Evolutionary conservation across 53 echinoderm and acorn worm genomes (phyloP).

Genomic region (Astropecten irregularis): DNA sequence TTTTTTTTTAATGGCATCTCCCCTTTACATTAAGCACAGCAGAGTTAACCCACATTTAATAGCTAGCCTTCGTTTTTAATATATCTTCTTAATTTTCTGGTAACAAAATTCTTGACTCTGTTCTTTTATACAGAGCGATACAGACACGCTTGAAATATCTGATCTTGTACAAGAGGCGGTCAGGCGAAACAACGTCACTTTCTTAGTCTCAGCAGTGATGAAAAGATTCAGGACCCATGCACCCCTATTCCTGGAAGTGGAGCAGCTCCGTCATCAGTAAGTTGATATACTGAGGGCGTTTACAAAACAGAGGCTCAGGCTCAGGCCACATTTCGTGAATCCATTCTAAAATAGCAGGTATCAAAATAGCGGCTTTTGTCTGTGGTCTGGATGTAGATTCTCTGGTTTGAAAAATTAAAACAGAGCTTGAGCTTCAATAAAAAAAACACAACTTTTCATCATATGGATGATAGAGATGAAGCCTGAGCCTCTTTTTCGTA

Average conservation of each 20-base stretch:
- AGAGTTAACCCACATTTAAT: too few relatives aligned
- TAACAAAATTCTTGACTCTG: too few relatives aligned
- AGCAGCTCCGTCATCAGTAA: constrained; percentile 76
- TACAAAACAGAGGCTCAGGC: too few relatives aligned
- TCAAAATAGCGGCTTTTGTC: neutral
- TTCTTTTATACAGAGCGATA: constrained; percentile 74
- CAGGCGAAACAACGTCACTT: constrained; percentile 50
- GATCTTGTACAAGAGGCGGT: constrained; percentile 66
- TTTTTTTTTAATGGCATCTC: too few relatives aligned
- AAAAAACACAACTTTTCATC: too few relatives aligned
- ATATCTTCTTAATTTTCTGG: too few relatives aligned
- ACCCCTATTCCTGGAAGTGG: constrained; percentile 84
- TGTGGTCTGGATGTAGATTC: neutral
- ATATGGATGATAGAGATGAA: too few relatives aligned
- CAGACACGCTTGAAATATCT: constrained; percentile 64
- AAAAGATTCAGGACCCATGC: constrained; percentile 74
- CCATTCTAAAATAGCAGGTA: too few relatives aligned
- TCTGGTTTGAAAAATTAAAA: neutral
- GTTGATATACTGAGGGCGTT: neutral
- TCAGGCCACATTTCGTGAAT: too few relatives aligned
- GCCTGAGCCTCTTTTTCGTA: too few relatives aligned
- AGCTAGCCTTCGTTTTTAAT: too few relatives aligned
- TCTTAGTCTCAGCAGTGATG: constrained; percentile 65
- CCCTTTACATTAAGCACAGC: too few relatives aligned
- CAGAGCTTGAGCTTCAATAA: neutral